Base-by-base conservation (phyloP, 2,797 vertebrate genomes). In the Crocidura indochinensis region DNA sequence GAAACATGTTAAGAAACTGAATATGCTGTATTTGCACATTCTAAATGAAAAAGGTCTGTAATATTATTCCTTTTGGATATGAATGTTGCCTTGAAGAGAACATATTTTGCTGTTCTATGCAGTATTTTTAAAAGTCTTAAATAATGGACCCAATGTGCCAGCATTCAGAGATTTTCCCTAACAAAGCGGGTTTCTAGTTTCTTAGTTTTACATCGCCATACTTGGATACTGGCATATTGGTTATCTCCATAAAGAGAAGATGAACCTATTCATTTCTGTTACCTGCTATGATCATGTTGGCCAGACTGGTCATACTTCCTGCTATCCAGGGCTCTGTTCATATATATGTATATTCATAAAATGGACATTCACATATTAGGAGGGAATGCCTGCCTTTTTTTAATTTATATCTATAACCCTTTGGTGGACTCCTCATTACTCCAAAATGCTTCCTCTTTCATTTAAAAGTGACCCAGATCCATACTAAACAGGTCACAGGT, bases 381-480 rank as follows among this genome's bases (percentile, higher is more conserved):
- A 60, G 80, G 68, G 78, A 89, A 93, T 88, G 72, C 74, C 88
- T 90, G 10, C 56, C 73, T 85, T 92, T 87, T 95, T 38, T 38
- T 38, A 38, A 90, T 96, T 94, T 94, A 82, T 79, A 87, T 82
- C 80, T 51, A 78, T 9, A 64, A 29, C 77, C 65, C 60, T 73
- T 87, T 84, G 51, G 69, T 91, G 72, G 76, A 83, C 82, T 88
- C 95, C 82, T 95, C 83, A 90, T 95, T 97, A 92, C 83, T 71
- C 87, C 60, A 82, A 94, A 87, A 94, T 93, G 51, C 51, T 83
- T 80, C 38, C 51, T 95, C 73, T 94, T 95, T 93, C 84, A 92
- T 95, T 96, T 96, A 96, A 96, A 94, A 96, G 77, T 95, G 91
- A 97, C 96, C 95, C 90, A 96, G 89, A 97, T 97, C 91, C 94